phyloP scores from a whole-genome alignment of 2,113 vertebrate species.

The Datnioides undecimradiatus region DNA sequence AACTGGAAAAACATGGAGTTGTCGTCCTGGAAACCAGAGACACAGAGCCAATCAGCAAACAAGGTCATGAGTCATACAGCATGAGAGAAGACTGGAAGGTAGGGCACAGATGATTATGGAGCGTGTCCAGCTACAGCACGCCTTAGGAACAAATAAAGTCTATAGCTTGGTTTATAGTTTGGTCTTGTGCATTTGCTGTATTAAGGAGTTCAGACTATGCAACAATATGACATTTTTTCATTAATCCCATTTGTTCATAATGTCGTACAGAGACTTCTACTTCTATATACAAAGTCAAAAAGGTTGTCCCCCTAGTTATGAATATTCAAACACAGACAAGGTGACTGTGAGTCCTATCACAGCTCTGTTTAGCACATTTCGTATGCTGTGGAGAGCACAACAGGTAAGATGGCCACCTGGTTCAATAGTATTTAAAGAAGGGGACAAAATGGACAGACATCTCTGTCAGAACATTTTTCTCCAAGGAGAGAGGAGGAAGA shows the following conservation, averaged over 20 bases:
- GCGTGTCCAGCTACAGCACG: constrained; percentile 39
- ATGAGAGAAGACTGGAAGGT: constrained; percentile 46
- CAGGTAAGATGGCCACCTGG: constrained; percentile 36
- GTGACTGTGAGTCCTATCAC: constrained; percentile 23
- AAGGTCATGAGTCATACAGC: constrained; percentile 70
- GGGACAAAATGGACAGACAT: background rate
- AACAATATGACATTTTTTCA: background rate
- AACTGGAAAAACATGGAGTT: constrained; percentile 99
- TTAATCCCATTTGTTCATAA: background rate
- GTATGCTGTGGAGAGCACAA: constrained; percentile 5
- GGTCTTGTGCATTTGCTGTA: background rate
- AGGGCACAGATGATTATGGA: constrained; percentile 56
- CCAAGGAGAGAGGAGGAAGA: background rate
- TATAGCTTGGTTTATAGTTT: constrained; percentile 37
- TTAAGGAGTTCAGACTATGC: too few relatives aligned
- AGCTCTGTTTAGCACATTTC: background rate
- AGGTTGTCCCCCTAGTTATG: background rate
- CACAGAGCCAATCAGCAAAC: constrained; percentile 67
- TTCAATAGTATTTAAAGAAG: constrained; percentile 28
- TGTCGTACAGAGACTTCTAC: constrained; percentile 4
- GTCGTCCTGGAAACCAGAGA: constrained; percentile 90
- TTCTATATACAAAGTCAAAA: background rate
- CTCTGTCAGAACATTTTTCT: constrained; percentile 39
- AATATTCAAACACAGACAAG: constrained; percentile 38
- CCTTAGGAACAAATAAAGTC: constrained; percentile 44